Evolutionary conservation across 2,797 vertebrate genomes (phyloP), one percentile per base, ranked within the genome.

Genomic region (Aplochiton taeniatus): DNA sequence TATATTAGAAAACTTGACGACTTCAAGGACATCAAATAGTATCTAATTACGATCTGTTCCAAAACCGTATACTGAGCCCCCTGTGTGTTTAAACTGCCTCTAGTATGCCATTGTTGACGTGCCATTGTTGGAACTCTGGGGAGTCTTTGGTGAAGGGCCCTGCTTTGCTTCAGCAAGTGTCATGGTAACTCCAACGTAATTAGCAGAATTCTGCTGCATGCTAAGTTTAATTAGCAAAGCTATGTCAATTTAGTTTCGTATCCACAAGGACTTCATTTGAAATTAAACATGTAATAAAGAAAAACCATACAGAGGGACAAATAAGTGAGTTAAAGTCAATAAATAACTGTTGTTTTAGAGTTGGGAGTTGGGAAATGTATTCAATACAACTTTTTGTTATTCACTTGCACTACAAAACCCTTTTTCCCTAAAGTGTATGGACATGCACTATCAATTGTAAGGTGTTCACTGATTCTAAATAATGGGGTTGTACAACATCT

Each of bases 221-320:
- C 73, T 31, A 11, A 42, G 8, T 56, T 73, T 78, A 82, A 85
- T 86, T 82, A 83, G 65, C 67, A 74, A 79, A 80, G 81, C 76
- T 81, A 70, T 72, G 53, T 70, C 61, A 45, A 58, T 74, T 59
- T 60, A 66, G 19, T 65, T 43, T 76, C 64, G 16, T 63, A 41
- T 76, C 66, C 76, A 1, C 69, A 8, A 53, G 68, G 66, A 52
- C 16, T 10, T 47, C 14, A 55, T 13, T 31, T 31, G 2, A 31
- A 50, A 42, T 4, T 31, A 47, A 63, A 31, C 64, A 65, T 73
- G 68, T 31, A 42, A 14, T 66, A 46, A 42, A 11, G 11, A 52
- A 47, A 45, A 11, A 46, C 4, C 19, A 50, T 65, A 53, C 61
- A 6, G 48, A 76, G 63, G 55, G 57, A 43, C 51, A 65, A 73